These are phyloP conservation scores for Latrodectus hesperus DNA, from an alignment of 2,888 invertebrate genomes.

Conservation along the genomic window DNA sequence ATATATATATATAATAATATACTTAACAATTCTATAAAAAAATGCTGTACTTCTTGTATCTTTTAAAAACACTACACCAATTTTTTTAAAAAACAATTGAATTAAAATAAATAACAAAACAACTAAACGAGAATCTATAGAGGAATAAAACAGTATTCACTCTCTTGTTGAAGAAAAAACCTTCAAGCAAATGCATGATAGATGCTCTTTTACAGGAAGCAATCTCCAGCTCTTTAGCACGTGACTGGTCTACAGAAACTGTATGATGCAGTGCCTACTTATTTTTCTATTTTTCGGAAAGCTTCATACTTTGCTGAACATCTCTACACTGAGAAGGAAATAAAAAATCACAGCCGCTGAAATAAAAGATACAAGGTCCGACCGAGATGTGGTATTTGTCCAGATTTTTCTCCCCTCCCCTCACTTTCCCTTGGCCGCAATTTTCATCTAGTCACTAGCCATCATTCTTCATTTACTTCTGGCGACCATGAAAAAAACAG, in stretches of 20 bases:
- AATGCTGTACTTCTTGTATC: too few species aligned
- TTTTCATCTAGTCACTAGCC: conserved; percentile 58
- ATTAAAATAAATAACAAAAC: neutral
- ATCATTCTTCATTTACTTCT: conserved; percentile 65
- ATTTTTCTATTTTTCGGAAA: conserved; percentile 66
- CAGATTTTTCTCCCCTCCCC: conserved; percentile 37
- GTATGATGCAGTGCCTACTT: conserved; percentile 59
- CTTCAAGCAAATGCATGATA: conserved; percentile 30
- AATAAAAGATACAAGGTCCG: conserved; percentile 48
- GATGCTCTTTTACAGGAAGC: conserved; percentile 26
- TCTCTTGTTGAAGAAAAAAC: conserved; percentile 13
- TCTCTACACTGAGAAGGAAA: conserved; percentile 7
- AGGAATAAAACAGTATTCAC: neutral
- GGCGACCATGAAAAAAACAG: conserved; percentile 18
- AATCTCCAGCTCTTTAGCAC: conserved; percentile 5
- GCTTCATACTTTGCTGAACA: conserved; percentile 59
- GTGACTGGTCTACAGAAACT: conserved; percentile 46
- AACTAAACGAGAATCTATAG: conserved; percentile 8
- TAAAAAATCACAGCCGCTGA: conserved; percentile 11
- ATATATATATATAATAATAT: too few species aligned
- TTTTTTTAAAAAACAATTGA: too few species aligned
- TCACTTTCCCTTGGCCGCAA: conserved; percentile 15
- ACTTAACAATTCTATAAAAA: too few species aligned
- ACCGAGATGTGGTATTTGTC: conserved; percentile 53
- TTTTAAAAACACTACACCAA: too few species aligned